Base-by-base conservation (phyloP, 2,113 vertebrate species). In the Phoxinus phoxinus region DNA sequence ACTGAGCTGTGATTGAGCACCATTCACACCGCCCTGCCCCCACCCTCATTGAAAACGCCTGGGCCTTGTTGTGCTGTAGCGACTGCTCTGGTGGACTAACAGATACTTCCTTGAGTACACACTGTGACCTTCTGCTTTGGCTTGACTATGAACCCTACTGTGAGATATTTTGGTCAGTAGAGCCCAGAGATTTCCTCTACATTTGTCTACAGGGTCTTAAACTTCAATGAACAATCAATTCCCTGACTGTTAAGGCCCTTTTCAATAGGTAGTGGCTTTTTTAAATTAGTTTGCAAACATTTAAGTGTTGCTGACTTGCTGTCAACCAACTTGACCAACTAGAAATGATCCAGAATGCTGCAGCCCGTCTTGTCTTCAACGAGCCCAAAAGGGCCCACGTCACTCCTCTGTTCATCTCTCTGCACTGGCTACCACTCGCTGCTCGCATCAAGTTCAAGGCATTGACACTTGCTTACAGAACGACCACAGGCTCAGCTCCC, bases 1-100 rank as follows among this genome's bases (percentile, higher is more conserved):
- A 93, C 92, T 92, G 93, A 92, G 90, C 87, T 71, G 85, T 85
- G 91, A 94, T 93, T 93, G 90, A 94, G 91, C 90, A 87, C 86
- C 89, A 87, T 91, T 93, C 86, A 89, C 83, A 83, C 86, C 83
- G 81, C 59, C 21, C 75, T 44, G 67, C 90, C 87, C 91, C 89
- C 93, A 91, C 88, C 91, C 90, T 87, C 88, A 86, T 71, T 84
- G 77, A 87, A 89, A 89, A 85, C 32, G 72, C 27, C 87, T n/a
- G 75, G 75, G 78, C 86, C 87, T 58, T 88, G 90, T 84, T 86
- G 84, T 84, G 76, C 87, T 83, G 90, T 89, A 91, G 89, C 85
- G 88, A 89, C 88, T 87, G 89, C 85, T 30, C 15, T 17, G n/a
- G 86, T 91, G 89, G 90, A 94, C 93, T 94, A 94, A 94, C 93